phyloP scores from a whole-genome alignment of 2,888 invertebrate species.

The Nomada fabriciana region DNA sequence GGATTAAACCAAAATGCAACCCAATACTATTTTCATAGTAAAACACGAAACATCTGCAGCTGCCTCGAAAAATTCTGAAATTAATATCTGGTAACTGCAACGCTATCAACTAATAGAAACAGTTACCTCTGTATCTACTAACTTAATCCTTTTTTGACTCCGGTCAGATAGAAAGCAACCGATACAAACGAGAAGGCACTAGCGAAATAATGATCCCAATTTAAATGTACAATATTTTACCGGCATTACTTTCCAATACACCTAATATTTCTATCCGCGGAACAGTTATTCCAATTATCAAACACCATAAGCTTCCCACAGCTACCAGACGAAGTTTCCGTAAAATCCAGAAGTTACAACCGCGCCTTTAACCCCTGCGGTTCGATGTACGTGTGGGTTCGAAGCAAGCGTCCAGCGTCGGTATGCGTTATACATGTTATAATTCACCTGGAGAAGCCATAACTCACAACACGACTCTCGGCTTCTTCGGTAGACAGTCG shows the following conservation, averaged over 20 bases:
- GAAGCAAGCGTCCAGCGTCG: conserved; percentile 60
- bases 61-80: no score
- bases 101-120: no score
- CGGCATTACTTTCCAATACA: neutral
- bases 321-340: conserved; percentile 6
- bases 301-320: neutral
- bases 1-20: no score
- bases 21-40: no score
- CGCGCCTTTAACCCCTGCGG: conserved; percentile 64
- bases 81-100: no score
- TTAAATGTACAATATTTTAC: no score
- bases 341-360: conserved; percentile 51
- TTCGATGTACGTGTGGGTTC: conserved; percentile 64
- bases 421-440: conserved; percentile 81
- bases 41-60: no score
- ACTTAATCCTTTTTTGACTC: no score
- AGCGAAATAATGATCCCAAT: no score
- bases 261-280: neutral
- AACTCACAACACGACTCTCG: conserved; percentile 76
- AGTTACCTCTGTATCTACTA: no score
- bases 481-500: conserved; percentile 80
- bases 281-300: conserved; percentile 4
- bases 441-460: conserved; percentile 80
- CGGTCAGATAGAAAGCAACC: no score
- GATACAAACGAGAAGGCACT: no score